Conservation (phyloP, 2,888 invertebrate genomes). For the Hyppa rectilinea region DNA sequence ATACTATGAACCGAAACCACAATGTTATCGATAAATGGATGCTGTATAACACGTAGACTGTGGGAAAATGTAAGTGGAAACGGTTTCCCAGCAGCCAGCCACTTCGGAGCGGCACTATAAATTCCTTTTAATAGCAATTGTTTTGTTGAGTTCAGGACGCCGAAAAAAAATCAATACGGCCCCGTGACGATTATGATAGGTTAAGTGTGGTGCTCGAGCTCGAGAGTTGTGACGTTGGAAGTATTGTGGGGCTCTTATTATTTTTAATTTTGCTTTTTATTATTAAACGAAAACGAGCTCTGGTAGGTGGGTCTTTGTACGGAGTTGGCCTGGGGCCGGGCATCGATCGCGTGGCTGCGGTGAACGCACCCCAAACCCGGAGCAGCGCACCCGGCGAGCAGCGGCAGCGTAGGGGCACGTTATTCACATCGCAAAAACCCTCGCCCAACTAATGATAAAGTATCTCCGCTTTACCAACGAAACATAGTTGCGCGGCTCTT, state of each 20-base stretch:
- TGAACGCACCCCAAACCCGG: constrained; percentile 87
- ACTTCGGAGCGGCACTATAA: constrained; percentile 69
- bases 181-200: constrained; percentile 63
- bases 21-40: constrained; percentile 76
- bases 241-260: constrained; percentile 68
- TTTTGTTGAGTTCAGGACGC: constrained; percentile 48
- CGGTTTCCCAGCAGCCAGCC: constrained; percentile 70
- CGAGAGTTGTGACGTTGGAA: constrained; percentile 71
- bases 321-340: constrained; percentile 79
- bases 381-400: constrained; percentile 78
- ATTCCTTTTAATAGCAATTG: constrained; percentile 67
- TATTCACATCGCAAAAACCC: constrained; percentile 76
- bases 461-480: constrained; percentile 65
- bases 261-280: no score
- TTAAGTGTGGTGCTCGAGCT: constrained; percentile 65
- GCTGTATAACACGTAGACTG: constrained; percentile 73
- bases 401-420: constrained; percentile 75
- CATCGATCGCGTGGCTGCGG: constrained; percentile 87
- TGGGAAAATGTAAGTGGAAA: constrained; percentile 77
- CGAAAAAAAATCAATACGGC: constrained; percentile 63
- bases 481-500: constrained; percentile 50
- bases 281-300: constrained; percentile 76
- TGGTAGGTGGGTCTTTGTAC: constrained; percentile 81
- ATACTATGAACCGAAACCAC: constrained; percentile 76
- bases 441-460: constrained; percentile 76